Evolutionary conservation across 2,113 vertebrate species (phyloP).

Genomic region (Ammospiza nelsoni): DNA sequence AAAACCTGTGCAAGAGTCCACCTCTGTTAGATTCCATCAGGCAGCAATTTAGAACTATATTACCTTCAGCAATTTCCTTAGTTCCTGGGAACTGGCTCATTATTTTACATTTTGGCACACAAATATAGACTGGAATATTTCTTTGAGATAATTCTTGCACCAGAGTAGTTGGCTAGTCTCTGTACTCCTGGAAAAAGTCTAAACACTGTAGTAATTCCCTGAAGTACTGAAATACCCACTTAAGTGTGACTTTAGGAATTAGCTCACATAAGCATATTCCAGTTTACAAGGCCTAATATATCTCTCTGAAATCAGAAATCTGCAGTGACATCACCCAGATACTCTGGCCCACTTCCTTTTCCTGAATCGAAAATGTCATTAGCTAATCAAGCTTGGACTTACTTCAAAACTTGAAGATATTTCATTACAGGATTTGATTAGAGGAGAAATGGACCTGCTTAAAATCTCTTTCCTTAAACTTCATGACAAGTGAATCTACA

Average conservation of each 20-base stretch:
- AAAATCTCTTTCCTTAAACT: background rate
- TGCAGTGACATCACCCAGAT: background rate
- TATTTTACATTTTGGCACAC: slow-evolving; percentile 9
- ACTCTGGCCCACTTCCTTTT: background rate
- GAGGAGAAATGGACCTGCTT: background rate
- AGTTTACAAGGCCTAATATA: background rate
- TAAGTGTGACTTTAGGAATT: background rate
- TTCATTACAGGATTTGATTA: background rate
- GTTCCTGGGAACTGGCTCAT: background rate
- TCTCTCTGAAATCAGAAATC: slow-evolving; percentile 9
- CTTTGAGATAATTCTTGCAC: background rate
- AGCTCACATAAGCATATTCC: background rate
- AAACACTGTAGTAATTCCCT: background rate
- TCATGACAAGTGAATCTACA: background rate
- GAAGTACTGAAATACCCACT: background rate
- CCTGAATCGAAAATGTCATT: background rate
- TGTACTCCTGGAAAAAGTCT: background rate
- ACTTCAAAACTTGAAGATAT: background rate
- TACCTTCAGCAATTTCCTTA: background rate
- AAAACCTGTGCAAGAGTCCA: background rate
- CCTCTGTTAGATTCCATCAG: background rate
- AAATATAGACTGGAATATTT: background rate
- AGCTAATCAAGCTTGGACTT: background rate
- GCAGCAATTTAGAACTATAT: background rate
- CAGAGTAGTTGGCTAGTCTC: background rate